Evolutionary conservation across 2,797 vertebrate species (phyloP).

Genomic region (Bufotes viridis): DNA sequence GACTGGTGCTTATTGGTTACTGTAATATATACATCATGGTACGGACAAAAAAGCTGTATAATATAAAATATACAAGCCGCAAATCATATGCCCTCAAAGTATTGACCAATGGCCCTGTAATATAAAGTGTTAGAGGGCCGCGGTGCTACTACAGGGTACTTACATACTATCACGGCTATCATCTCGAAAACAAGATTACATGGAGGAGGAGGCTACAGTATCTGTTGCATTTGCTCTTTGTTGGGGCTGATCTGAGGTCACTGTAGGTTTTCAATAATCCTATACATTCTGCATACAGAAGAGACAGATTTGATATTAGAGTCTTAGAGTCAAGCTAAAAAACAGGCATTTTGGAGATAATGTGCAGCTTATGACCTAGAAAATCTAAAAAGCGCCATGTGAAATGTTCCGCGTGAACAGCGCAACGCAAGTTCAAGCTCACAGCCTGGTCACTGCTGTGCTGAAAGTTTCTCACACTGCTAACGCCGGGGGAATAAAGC

Average conservation of each 20-base stretch:
- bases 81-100: not conserved
- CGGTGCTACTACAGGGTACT: not conserved
- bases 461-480: constrained; percentile 84
- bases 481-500: constrained; percentile 81
- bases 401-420: constrained; percentile 65
- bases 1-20: not conserved
- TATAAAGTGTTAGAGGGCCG: not conserved
- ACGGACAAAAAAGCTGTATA: not conserved
- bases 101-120: not conserved
- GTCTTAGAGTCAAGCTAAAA: not conserved
- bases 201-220: not conserved
- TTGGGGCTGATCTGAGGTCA: not conserved
- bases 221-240: constrained; percentile 1
- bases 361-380: constrained; percentile 41
- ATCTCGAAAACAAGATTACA: constrained; percentile 11
- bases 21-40: not conserved
- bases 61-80: not conserved
- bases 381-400: constrained; percentile 44
- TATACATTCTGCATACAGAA: constrained; percentile 23
- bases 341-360: constrained; percentile 33
- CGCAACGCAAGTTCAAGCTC: constrained; percentile 71
- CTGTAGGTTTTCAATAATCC: constrained; percentile 15
- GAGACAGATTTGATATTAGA: constrained; percentile 23
- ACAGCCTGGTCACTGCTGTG: constrained; percentile 75
- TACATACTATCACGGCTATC: constrained; percentile 10